A percentile compares a stretch with the other conserved stretches of the same genome.
Evolutionary conservation across 2,888 invertebrate genomes (phyloP).

Genomic region (Onchidella celtica): DNA sequence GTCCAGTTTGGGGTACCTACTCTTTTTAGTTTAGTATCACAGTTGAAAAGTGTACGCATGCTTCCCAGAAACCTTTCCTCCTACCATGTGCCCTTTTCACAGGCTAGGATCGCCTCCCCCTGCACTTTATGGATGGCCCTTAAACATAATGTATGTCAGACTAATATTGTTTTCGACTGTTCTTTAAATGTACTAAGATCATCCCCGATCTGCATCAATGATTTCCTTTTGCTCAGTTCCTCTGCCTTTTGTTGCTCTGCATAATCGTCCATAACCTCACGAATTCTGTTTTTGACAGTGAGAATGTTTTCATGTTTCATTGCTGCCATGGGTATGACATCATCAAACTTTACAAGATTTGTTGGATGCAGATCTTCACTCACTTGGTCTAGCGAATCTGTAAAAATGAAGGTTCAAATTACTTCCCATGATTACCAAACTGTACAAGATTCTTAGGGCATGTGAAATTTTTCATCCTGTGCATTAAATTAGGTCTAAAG

Average conservation of each 20-base stretch:
- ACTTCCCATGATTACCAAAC: neutral
- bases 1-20: too few relatives aligned
- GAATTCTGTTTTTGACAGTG: conserved; percentile 64
- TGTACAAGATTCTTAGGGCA: neutral
- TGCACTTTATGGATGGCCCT: too few relatives aligned
- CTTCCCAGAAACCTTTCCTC: too few relatives aligned
- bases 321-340: conserved; percentile 86
- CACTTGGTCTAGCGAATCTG: conserved; percentile 80
- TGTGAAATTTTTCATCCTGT: conserved; percentile 60
- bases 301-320: conserved; percentile 62
- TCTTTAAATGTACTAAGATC: conserved; percentile 19
- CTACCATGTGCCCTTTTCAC: too few relatives aligned
- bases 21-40: too few relatives aligned
- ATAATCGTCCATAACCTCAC: conserved; percentile 71
- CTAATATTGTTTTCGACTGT: conserved; percentile 32
- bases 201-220: conserved; percentile 15
- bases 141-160: too few relatives aligned
- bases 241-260: conserved; percentile 57
- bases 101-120: too few relatives aligned
- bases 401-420: conserved; percentile 40
- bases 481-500: too few relatives aligned
- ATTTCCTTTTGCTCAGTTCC: conserved; percentile 38
- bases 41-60: too few relatives aligned
- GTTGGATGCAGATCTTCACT: conserved; percentile 87
- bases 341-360: conserved; percentile 86